phyloP scores from a whole-genome alignment of 2,888 invertebrate species.

The Himalopsyche anomala region DNA sequence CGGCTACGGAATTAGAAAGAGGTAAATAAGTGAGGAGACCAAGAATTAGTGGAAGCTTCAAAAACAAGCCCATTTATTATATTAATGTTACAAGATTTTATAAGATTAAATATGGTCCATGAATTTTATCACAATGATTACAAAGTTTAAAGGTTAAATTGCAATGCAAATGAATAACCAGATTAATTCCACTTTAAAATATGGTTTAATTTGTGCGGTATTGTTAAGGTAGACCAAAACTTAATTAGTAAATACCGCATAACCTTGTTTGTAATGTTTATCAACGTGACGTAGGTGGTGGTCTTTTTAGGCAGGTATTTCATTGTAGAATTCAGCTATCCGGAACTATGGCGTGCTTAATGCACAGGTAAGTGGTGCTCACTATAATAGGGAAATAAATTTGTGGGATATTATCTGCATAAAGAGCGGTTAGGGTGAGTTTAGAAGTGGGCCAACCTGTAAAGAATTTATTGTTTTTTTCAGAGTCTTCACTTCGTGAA shows the following conservation, averaged over 20 bases:
- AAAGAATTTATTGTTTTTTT: conserved; percentile 10
- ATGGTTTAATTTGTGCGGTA: not conserved
- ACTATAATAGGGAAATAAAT: conserved; percentile 19
- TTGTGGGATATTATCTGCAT: conserved; percentile 19
- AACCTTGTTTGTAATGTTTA: conserved; percentile 11
- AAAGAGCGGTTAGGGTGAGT: conserved; percentile 11
- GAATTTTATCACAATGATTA: too few relatives aligned
- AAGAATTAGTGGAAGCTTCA: too few relatives aligned
- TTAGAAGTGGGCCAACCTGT: not conserved
- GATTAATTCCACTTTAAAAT: too few relatives aligned
- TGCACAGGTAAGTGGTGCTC: conserved; percentile 14
- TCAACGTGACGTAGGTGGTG: not conserved
- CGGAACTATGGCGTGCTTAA: conserved; percentile 35
- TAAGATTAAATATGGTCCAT: too few relatives aligned
- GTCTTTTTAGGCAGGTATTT: not conserved
- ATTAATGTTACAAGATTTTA: too few relatives aligned
- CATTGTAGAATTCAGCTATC: conserved; percentile 15
- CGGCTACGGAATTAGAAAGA: too few relatives aligned
- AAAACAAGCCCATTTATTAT: too few relatives aligned
- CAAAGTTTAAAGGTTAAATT: too few relatives aligned
- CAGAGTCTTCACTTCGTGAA: too few relatives aligned
- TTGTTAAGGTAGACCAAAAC: conserved; percentile 20
- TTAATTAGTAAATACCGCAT: not conserved
- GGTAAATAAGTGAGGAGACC: too few relatives aligned
- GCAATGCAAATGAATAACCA: too few relatives aligned